Evolutionary conservation across 1,140 invertebrate species (phyloP).

Genomic region (Copidosoma floridanum): DNA sequence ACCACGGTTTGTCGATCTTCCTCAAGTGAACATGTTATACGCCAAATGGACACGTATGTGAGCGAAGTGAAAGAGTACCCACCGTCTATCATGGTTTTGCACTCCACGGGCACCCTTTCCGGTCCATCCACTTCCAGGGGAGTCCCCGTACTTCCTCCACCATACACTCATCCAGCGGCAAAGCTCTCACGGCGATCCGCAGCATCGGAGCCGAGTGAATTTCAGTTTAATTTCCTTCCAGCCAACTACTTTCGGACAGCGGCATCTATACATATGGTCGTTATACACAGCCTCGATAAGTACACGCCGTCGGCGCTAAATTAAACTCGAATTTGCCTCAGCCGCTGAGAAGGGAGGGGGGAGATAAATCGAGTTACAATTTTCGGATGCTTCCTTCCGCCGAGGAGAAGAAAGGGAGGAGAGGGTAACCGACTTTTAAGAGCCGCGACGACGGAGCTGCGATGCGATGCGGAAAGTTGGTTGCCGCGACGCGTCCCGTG

Average conservation of each 20-base stretch:
- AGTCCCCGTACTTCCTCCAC: slow-evolving; percentile 4
- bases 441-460: not conserved
- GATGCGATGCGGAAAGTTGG: no score
- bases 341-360: no score
- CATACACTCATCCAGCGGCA: not conserved
- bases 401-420: not conserved
- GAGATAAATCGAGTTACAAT: slow-evolving; percentile 23
- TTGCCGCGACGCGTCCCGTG: no score
- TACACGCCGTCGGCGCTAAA: not conserved
- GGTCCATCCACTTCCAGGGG: not conserved
- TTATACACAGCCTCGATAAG: slow-evolving; percentile 12
- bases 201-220: slow-evolving; percentile 7
- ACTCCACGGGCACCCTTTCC: not conserved
- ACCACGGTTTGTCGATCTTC: no score
- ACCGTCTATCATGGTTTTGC: not conserved
- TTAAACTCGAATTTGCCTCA: slow-evolving; percentile 16
- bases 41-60: no score
- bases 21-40: no score
- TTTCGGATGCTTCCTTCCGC: not conserved
- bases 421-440: not conserved
- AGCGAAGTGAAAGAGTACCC: not conserved
- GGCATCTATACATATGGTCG: not conserved
- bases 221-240: slow-evolving; percentile 24
- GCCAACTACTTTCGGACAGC: not conserved
- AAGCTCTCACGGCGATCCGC: not conserved